phyloP scores from a whole-genome alignment of 2,888 invertebrate species.

The Macrophya alboannulata region DNA sequence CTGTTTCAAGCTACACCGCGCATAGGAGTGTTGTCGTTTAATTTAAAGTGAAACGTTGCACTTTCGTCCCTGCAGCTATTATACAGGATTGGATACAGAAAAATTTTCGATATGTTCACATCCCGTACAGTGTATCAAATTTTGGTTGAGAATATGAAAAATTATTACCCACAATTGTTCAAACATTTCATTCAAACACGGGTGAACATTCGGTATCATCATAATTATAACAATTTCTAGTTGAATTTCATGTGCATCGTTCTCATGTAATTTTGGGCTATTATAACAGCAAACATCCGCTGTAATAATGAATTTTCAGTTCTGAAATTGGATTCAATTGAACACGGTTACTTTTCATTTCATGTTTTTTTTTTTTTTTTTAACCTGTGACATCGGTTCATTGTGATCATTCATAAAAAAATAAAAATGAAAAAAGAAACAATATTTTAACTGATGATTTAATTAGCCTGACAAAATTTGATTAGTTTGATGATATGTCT shows the following conservation, averaged over 20 bases:
- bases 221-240: neutral
- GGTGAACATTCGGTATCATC: neutral
- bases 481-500: neutral
- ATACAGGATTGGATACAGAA: neutral
- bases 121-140: neutral
- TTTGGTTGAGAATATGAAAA: neutral
- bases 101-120: neutral
- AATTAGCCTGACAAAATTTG: neutral
- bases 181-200: neutral
- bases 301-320: neutral
- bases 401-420: neutral
- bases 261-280: neutral
- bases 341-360: neutral
- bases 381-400: neutral
- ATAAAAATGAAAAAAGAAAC: neutral
- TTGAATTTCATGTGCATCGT: neutral
- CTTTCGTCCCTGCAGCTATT: neutral
- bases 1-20: constrained; percentile 12
- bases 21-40: constrained; percentile 9
- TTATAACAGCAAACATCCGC: neutral
- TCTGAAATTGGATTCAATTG: neutral
- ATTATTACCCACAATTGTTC: neutral
- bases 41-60: constrained; percentile 34
- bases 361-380: neutral
- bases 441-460: neutral